phyloP scores from a whole-genome alignment of 2,113 vertebrate species.

The Porphyrio hochstetteri region DNA sequence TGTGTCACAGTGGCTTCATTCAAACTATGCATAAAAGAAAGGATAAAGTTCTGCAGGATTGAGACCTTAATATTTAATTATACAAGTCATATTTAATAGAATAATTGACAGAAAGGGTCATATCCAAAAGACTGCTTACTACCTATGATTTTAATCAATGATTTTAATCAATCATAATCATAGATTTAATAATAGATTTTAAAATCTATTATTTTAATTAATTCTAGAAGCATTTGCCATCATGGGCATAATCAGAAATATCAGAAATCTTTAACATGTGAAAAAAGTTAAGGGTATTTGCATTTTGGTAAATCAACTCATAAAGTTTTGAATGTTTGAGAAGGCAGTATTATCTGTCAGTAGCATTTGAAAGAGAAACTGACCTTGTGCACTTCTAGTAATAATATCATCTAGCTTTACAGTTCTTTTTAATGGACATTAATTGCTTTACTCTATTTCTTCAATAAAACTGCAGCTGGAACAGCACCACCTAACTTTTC shows the following conservation, averaged over 20 bases:
- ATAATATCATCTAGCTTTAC: not conserved
- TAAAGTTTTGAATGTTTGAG: not conserved
- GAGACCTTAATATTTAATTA: not conserved
- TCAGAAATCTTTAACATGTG: not conserved
- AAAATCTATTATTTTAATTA: too few relatives aligned
- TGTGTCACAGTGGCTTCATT: not conserved
- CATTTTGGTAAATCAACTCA: not conserved
- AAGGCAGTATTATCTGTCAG: not conserved
- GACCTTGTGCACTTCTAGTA: not conserved
- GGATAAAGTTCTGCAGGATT: not conserved
- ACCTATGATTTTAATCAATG: not conserved
- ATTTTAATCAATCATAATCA: too few relatives aligned
- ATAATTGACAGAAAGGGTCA: not conserved
- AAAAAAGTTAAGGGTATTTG: not conserved
- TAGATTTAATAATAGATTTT: too few relatives aligned
- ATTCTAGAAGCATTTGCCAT: not conserved
- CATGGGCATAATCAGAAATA: not conserved
- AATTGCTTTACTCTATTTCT: not conserved
- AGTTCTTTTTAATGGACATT: not conserved
- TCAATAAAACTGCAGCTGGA: conserved; percentile 78
- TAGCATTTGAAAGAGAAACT: not conserved
- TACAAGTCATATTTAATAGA: not conserved
- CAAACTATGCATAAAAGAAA: not conserved
- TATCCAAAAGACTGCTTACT: not conserved
- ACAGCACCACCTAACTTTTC: conserved; percentile 92